Evolutionary conservation across 2,888 invertebrate genomes (phyloP).

Genomic region (Chrysotoxum bicinctum): DNA sequence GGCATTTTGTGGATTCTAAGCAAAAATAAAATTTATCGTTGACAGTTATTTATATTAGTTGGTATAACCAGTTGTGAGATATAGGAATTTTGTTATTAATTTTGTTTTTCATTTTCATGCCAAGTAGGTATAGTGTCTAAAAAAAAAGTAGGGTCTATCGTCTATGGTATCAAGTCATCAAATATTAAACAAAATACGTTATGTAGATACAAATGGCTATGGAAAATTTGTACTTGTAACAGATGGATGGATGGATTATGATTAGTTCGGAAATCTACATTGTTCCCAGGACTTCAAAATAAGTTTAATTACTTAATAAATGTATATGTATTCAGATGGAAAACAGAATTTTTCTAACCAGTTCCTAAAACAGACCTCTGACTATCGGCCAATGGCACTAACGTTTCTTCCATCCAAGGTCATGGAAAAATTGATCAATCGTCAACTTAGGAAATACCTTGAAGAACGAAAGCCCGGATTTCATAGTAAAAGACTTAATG

Average conservation of each 20-base stretch:
- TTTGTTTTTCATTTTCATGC: slow-evolving; percentile 7
- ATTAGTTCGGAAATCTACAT: background rate
- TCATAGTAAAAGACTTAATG: too few relatives aligned
- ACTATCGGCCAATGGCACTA: too few relatives aligned
- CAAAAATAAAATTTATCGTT: slow-evolving; percentile 59
- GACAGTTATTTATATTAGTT: slow-evolving; percentile 47
- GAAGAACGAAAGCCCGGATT: too few relatives aligned
- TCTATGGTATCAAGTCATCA: background rate
- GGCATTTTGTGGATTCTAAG: slow-evolving; percentile 37
- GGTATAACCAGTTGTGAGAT: slow-evolving; percentile 40
- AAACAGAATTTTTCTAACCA: background rate
- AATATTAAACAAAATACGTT: background rate
- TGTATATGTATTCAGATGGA: too few relatives aligned
- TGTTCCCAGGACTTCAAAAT: background rate
- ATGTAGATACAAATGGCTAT: background rate
- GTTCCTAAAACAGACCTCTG: too few relatives aligned
- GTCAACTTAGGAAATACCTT: too few relatives aligned
- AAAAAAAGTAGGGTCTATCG: background rate
- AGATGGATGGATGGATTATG: background rate
- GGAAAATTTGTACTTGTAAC: background rate
- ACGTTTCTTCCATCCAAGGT: too few relatives aligned
- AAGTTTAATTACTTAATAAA: too few relatives aligned
- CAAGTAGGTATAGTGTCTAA: background rate
- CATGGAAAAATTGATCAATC: too few relatives aligned
- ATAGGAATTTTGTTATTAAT: slow-evolving; percentile 32